Evolutionary conservation across 2,797 vertebrate genomes (phyloP), one percentile per base, ranked within the genome.

Genomic region (Diplodus puntazzo): DNA sequence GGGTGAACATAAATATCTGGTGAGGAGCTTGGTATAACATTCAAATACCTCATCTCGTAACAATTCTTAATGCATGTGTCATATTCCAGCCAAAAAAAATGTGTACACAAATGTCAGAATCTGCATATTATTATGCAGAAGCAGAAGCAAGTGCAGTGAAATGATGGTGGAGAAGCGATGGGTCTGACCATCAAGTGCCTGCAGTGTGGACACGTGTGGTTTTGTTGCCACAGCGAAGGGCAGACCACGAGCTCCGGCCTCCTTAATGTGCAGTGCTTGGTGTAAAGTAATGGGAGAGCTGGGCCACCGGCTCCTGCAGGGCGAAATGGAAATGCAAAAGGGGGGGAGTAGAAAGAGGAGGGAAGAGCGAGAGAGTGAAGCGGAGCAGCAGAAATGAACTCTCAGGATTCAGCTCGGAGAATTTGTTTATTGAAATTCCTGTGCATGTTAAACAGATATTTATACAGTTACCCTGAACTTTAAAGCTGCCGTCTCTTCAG

Each of bases 291-390:
- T 18, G 64, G 27, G 39, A 50, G 71, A 78, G 76, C 49, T 68
- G 55, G 64, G 61, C 77, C 69, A 63, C 77, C 55, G 66, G 39
- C 48, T 83, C 73, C 82, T 86, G 73, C 76, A 65, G 81, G 82
- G 79, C 5, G 39, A 60, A 80, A 83, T 79, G 73, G 59, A 88
- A 86, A 90, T 79, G 73, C 45, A 34, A 34, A 34, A 4, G 3
- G 79, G 52, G 63, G 5, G 4, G 43, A 45, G 16, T 63, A 67
- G 80, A 78, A 50, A 72, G 65, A 67, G 52, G 16, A 59, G 34
- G n/a, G 46, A 8, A 34, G 34, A 13, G 54, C n/a, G 49, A 48
- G 49, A 9, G 54, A 61, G 49, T 23, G 55, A 59, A 73, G 53
- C 68, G 16, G 48, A 68, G 73, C 62, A 68, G 68, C 67, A 79